Percentiles rank a stretch among this genome's conserved stretches.
These are phyloP conservation scores for Agrochola litura DNA, from an alignment of 2,888 invertebrate species.

Conservation along the genomic window DNA sequence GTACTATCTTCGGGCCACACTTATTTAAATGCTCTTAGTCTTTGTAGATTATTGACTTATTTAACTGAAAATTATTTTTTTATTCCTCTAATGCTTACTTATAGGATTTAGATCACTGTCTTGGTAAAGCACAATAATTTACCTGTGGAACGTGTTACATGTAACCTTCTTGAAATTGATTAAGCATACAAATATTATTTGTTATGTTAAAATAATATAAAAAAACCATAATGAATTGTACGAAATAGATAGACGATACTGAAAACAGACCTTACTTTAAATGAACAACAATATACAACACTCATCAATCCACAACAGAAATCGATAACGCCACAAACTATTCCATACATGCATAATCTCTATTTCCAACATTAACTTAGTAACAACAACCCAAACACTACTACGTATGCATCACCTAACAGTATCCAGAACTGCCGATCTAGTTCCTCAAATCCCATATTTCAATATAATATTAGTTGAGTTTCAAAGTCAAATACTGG, in stretches of 20 bases:
- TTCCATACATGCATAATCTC: neutral
- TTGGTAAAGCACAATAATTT: neutral
- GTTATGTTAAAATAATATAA: neutral
- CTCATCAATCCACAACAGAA: neutral
- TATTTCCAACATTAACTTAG: constrained; percentile 33
- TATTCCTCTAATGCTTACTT: too few relatives aligned
- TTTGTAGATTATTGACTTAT: neutral
- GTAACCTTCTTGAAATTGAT: neutral
- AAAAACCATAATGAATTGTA: neutral
- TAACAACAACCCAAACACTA: constrained; percentile 39
- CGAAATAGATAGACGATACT: neutral
- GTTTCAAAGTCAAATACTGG: constrained; percentile 63
- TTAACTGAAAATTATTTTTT: neutral
- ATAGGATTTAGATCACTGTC: neutral
- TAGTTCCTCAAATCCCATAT: constrained; percentile 59
- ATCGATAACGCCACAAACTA: neutral
- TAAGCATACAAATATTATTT: neutral
- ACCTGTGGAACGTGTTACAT: neutral
- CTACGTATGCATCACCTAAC: constrained; percentile 27
- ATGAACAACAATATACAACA: neutral
- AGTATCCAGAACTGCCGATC: constrained; percentile 55
- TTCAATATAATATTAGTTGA: constrained; percentile 66
- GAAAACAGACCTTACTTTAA: neutral
- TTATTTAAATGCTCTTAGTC: neutral
- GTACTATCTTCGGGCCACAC: neutral